phyloP scores from a whole-genome alignment of 92 coral and sea anemone species.

The Anthopleura xanthogrammica region DNA sequence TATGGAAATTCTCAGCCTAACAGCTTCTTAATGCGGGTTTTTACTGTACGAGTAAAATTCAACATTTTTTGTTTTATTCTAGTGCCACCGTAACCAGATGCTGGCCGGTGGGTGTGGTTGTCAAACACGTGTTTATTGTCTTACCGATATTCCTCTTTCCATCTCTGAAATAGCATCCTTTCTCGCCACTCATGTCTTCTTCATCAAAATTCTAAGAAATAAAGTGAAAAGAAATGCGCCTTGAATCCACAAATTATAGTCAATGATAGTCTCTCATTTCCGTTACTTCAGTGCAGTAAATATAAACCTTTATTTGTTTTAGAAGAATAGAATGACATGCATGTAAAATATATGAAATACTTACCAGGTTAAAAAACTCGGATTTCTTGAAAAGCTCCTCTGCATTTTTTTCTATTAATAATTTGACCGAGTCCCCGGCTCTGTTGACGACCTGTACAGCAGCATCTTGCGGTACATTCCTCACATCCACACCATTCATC shows the following conservation, averaged over 20 bases:
- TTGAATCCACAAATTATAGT: too few relatives aligned
- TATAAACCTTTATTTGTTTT: too few relatives aligned
- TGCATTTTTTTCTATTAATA: constrained; percentile 87
- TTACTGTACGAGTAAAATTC: too few relatives aligned
- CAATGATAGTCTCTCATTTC: too few relatives aligned
- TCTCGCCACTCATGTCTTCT: constrained; percentile 93
- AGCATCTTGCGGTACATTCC: constrained; percentile 88
- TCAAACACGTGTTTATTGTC: neutral
- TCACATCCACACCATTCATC: constrained; percentile 84
- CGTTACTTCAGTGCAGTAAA: too few relatives aligned
- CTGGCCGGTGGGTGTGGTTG: too few relatives aligned
- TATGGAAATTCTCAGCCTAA: too few relatives aligned
- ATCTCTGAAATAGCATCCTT: constrained; percentile 92
- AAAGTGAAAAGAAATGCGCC: neutral
- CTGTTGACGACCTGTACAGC: constrained; percentile 86
- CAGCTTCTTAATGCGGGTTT: too few relatives aligned
- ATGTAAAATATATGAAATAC: neutral
- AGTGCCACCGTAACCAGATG: too few relatives aligned
- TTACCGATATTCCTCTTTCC: constrained; percentile 83
- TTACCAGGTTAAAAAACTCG: constrained; percentile 54
- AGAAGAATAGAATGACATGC: too few relatives aligned
- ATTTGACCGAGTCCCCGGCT: constrained; percentile 67
- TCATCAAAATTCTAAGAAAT: constrained; percentile 74
- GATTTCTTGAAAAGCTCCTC: constrained; percentile 84
- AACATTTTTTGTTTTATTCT: neutral